phyloP scores from a whole-genome alignment of 2,797 vertebrate genomes.

The Lepus oiostolus region DNA sequence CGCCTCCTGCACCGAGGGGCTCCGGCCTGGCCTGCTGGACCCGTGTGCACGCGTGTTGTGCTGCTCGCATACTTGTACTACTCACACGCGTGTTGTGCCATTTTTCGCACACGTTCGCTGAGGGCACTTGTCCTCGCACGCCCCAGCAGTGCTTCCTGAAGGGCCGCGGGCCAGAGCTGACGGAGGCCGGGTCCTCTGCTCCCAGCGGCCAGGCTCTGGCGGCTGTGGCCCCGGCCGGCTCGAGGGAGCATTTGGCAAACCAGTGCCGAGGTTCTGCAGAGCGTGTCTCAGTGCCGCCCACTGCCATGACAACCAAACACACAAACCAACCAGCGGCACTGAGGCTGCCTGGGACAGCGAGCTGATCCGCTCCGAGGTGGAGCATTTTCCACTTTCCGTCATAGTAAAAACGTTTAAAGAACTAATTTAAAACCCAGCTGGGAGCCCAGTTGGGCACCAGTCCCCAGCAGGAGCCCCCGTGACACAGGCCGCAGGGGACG shows the following conservation, averaged over 20 bases:
- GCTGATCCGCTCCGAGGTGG: conserved; percentile 65
- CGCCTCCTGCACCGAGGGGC: rapidly evolving
- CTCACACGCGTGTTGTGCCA: too few species aligned
- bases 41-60: too few species aligned
- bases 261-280: conserved; percentile 54
- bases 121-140: rapidly evolving
- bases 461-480: not conserved
- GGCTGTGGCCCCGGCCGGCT: conserved; percentile 9
- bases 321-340: conserved; percentile 80
- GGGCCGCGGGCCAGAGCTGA: not conserved
- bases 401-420: not conserved
- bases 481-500: rapidly evolving
- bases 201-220: too few species aligned
- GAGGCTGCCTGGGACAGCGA: conserved; percentile 68
- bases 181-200: not conserved
- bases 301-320: conserved; percentile 86
- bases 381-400: conserved; percentile 54
- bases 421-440: conserved; percentile 69
- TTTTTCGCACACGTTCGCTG: too few species aligned
- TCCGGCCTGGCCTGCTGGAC: too few species aligned
- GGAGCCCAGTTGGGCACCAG: not conserved
- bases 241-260: conserved; percentile 77
- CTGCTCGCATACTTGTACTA: too few species aligned
- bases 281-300: conserved; percentile 42
- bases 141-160: rapidly evolving